Conservation (phyloP, 2,113 vertebrate species). For the Platichthys stellatus region DNA sequence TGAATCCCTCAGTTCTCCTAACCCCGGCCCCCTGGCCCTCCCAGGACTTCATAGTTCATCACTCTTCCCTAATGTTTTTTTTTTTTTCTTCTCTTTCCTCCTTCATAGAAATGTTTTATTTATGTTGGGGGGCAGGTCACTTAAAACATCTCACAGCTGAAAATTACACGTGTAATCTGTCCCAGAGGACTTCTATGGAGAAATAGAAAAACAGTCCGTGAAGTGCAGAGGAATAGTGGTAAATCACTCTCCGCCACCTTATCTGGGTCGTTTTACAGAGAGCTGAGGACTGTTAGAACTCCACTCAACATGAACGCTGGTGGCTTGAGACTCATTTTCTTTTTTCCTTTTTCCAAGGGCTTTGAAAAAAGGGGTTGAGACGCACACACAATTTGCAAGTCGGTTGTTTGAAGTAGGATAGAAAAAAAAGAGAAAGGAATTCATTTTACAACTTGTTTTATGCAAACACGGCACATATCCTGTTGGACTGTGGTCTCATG, state of each 20-base stretch:
- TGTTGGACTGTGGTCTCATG: neutral
- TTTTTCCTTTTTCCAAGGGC: neutral
- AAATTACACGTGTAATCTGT: slow-evolving; percentile 83
- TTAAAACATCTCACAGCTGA: slow-evolving; percentile 84
- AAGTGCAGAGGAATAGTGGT: slow-evolving; percentile 81
- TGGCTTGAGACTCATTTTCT: slow-evolving; percentile 37
- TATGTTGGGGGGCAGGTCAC: slow-evolving; percentile 74
- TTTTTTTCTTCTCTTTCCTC: slow-evolving; percentile 14
- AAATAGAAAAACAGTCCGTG: slow-evolving; percentile 80
- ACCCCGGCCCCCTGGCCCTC: slow-evolving; percentile 51
- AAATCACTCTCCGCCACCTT: slow-evolving; percentile 81
- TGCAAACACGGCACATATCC: slow-evolving; percentile 1
- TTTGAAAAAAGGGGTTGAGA: neutral
- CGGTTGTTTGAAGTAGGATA: slow-evolving; percentile 14
- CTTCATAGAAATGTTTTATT: slow-evolving; percentile 76
- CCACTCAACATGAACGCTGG: slow-evolving; percentile 69
- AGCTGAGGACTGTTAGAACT: slow-evolving; percentile 68
- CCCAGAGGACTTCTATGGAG: slow-evolving; percentile 75
- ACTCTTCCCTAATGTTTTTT: slow-evolving; percentile 41
- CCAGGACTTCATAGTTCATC: slow-evolving; percentile 71
- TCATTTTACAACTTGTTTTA: slow-evolving; percentile 11
- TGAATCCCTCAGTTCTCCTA: slow-evolving; percentile 36
- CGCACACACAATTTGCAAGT: slow-evolving; percentile 1
- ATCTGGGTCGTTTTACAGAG: slow-evolving; percentile 73
- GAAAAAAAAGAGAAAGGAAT: neutral